Evolutionary conservation across 2,113 vertebrate species (phyloP).

Genomic region (zebrafish (Danio rerio)): DNA sequence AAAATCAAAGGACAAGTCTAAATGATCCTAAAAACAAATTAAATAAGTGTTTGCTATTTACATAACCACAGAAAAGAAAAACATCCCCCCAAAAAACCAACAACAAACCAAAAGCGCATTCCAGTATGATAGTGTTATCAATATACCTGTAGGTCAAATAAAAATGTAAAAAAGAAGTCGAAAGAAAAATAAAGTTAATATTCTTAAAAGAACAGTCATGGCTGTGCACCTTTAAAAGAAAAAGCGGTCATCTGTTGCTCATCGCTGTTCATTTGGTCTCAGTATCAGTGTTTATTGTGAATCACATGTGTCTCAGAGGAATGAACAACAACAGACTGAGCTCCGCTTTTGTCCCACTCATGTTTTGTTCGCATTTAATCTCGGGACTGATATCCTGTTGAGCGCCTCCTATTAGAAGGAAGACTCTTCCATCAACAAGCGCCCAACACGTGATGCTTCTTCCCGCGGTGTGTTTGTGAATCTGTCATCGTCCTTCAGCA

Average conservation of each 20-base stretch:
- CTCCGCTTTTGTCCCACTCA: background rate
- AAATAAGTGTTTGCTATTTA: constrained; percentile 54
- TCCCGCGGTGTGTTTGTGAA: too few species aligned
- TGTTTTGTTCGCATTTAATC: background rate
- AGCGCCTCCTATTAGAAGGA: background rate
- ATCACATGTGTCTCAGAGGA: background rate
- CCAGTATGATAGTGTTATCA: constrained; percentile 63
- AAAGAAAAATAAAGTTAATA: background rate
- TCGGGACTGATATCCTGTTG: background rate
- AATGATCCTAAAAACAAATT: background rate
- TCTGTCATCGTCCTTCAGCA: constrained; percentile 63
- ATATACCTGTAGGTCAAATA: background rate
- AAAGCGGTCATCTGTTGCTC: background rate
- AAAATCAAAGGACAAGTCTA: background rate
- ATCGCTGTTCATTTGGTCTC: background rate
- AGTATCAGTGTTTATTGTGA: constrained; percentile 23
- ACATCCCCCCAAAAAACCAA: background rate
- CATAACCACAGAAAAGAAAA: constrained; percentile 37
- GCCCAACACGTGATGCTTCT: background rate
- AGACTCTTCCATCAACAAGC: background rate
- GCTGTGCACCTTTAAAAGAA: background rate
- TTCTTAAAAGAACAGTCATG: constrained; percentile 14
- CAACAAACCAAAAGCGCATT: background rate
- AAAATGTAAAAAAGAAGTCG: background rate
- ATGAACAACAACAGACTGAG: background rate